Base-by-base conservation (phyloP, 2,113 vertebrate genomes). In the Nycticryphes semicollaris region DNA sequence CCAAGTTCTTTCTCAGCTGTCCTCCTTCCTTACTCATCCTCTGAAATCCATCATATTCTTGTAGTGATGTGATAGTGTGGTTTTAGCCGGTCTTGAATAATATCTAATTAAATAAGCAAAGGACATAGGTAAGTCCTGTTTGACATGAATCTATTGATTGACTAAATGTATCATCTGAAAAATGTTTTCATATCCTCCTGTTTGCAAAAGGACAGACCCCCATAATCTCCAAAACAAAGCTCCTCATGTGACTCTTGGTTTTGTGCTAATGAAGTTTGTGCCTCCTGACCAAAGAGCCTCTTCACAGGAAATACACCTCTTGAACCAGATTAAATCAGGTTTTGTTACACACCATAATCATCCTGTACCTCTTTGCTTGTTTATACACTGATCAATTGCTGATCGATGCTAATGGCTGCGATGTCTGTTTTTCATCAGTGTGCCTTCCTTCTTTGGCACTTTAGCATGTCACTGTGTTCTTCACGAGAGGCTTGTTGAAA, bases 351-450 rank as follows among this genome's bases (percentile, higher is more conserved):
- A 84, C 37, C 62, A 9, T 74, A 72, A 66, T 94, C 89, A 53
- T 54, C 72, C 72, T 59, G 60, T 86, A 70, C 72, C 66, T 93
- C 80, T 92, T 70, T 81, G 68, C 84, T 92, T 72, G 51, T 83
- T 97, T 67, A 67, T 60, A 72, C 82, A 66, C 87, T 64, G 97
- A 98, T 97, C 97, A 94, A 97, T 97, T 78, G 90, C 83, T 95
- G 98, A 98, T 99, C 98, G 95, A 98, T 99, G 98, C 96, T 98
- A 99, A 98, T 97, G 97, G 98, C 97, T 97, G 93, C 94, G 96
- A 97, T 95, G 94, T 97, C 98, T 98, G 97, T 96, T 98, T 96
- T 92, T 97, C 87, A 96, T 99, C 98, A 96, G 39, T 6, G 75
- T 51, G 87, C 84, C 74, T 93, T 87, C 87, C 81, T 93, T 94